Evolutionary conservation across 2,888 invertebrate species (phyloP).

Genomic region (Syrphus vitripennis): DNA sequence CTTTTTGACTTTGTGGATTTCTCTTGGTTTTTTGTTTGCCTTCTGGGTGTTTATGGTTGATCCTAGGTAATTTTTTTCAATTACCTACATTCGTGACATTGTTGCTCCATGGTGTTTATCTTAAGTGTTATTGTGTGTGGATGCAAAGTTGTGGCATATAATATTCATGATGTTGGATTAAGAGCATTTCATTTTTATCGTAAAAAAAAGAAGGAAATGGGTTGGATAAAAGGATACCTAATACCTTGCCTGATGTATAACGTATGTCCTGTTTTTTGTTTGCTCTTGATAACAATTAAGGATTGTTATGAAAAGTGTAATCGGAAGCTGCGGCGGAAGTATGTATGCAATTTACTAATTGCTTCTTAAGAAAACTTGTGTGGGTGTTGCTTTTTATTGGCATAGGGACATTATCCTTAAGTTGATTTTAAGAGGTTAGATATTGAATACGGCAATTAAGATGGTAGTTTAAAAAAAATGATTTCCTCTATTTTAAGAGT

Average conservation of each 20-base stretch:
- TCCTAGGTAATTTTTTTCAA: slow-evolving; percentile 46
- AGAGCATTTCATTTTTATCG: background rate
- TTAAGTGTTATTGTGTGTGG: slow-evolving; percentile 1
- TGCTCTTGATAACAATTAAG: background rate
- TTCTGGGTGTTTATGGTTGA: background rate
- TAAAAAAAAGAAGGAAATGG: background rate
- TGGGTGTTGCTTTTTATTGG: background rate
- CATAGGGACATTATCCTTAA: background rate
- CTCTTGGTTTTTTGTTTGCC: too few species aligned
- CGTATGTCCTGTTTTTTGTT: background rate
- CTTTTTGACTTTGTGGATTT: background rate
- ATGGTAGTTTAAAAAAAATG: too few species aligned
- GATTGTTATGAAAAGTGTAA: background rate
- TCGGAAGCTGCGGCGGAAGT: background rate
- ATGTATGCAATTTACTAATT: background rate
- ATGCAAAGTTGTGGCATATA: slow-evolving; percentile 8
- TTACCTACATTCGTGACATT: slow-evolving; percentile 22
- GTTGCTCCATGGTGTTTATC: slow-evolving; percentile 12
- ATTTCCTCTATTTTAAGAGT: too few species aligned
- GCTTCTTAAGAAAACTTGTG: background rate
- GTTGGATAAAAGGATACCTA: background rate
- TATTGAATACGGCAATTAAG: background rate
- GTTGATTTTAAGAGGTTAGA: background rate
- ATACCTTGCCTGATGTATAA: background rate
- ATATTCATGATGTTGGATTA: slow-evolving; percentile 21